Conservation (phyloP, 2,888 invertebrate species). For the Oligia latruncula region DNA sequence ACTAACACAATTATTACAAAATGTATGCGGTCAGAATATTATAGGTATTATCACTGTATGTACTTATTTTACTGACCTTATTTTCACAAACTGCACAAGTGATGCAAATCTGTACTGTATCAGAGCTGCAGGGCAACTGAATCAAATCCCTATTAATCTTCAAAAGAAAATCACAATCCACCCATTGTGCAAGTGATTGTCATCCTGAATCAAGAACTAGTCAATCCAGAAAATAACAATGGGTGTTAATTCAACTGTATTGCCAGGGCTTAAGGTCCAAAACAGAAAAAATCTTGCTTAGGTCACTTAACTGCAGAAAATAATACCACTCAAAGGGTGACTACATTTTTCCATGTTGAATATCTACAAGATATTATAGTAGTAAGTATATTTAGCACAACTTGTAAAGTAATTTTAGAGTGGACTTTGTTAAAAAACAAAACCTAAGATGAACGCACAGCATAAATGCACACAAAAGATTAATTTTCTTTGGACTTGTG, state of each 20-base stretch:
- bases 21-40: background rate
- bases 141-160: background rate
- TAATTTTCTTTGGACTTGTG: background rate
- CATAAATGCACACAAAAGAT: background rate
- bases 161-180: slow-evolving; percentile 19
- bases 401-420: background rate
- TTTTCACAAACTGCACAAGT: background rate
- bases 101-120: slow-evolving; percentile 4
- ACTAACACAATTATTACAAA: background rate
- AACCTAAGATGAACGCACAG: slow-evolving; percentile 9
- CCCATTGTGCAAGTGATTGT: slow-evolving; percentile 16
- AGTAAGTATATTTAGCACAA: background rate
- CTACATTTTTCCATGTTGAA: background rate
- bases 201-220: slow-evolving; percentile 21
- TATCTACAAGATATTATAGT: slow-evolving; percentile 1
- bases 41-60: background rate
- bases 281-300: background rate
- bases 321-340: slow-evolving; percentile 3
- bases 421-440: background rate
- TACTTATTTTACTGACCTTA: background rate
- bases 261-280: slow-evolving; percentile 14
- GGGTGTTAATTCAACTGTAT: slow-evolving; percentile 1
- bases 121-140: slow-evolving; percentile 13
- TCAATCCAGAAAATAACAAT: slow-evolving; percentile 18
- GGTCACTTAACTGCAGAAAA: background rate